Base-by-base conservation (phyloP, 2,113 vertebrate genomes). In the Mobula birostris region DNA sequence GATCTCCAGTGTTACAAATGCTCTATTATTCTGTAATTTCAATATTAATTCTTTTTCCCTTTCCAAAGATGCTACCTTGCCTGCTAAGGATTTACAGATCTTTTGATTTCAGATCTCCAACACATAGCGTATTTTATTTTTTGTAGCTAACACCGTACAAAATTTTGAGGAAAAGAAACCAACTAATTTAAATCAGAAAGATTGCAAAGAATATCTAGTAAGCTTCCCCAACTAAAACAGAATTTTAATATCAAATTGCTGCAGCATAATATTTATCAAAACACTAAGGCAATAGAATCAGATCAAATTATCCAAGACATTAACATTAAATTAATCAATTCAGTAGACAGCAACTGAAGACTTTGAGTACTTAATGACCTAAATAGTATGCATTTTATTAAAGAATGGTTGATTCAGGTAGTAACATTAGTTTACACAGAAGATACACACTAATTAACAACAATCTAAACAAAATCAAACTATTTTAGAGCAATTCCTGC, bases 391-490 rank as follows among this genome's bases (percentile, higher is more conserved):
- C 32, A 91, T 68, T 91, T 66, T 91, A 68, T 68, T 68, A 68
- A 63, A 32, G 29, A 91, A 91, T 91, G 87, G n/a, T 91, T 91
- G 87, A 91, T 91, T 63, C 66, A 36, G 87, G 29, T 68, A 19
- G n/a, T 91, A 91, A 91, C 5, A 17, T 68, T 66, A 90, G 29
- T 66, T 90, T 6, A 68, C 68, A 11, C 63, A 90, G 68, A 32
- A 9, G 29, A 66, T 91, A 14, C 24, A 91, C n/a, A 29, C 66
- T 36, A 68, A 68, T 91, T n/a, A 91, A 91, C 17, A 27, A 5
- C n/a, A 32, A 66, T 66, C 63, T 56, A 66, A 91, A 90, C 87
- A 90, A 91, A 66, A 91, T 21, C 29, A 17, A 63, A 91, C 32
- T 85, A 85, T 85, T 85, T 58, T 27, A 56, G 82, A 91, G 63